A percentile compares a stretch with the other conserved stretches of the same genome.
These are phyloP conservation scores for Phymanthus crucifer DNA, from an alignment of 92 coral and sea anemone genomes.

Conservation along the genomic window DNA sequence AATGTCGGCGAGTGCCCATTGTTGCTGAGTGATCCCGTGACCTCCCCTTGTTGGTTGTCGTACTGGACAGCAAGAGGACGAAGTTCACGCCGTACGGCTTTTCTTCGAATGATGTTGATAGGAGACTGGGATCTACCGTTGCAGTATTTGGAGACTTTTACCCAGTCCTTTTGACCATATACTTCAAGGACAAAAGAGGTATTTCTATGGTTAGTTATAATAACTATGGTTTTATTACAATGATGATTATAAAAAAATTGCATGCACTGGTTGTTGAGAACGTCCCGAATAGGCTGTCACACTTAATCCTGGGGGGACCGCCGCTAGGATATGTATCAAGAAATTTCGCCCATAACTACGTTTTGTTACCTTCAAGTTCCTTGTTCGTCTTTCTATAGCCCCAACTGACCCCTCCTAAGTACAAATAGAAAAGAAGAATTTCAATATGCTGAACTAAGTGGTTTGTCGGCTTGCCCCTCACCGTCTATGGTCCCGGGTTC, in stretches of 20 bases:
- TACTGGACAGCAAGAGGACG: background rate
- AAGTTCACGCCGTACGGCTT: background rate
- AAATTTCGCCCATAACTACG: no score
- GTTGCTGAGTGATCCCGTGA: slow-evolving; percentile 45
- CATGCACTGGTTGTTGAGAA: no score
- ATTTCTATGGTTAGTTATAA: background rate
- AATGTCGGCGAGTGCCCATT: slow-evolving; percentile 69
- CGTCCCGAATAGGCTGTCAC: background rate
- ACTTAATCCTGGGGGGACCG: no score
- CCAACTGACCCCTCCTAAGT: background rate
- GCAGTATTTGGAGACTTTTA: slow-evolving; percentile 39
- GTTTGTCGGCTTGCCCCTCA: no score
- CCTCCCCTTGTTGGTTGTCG: background rate
- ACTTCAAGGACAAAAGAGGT: slow-evolving; percentile 14
- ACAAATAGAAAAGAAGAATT: no score
- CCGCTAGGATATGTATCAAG: no score
- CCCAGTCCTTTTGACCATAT: slow-evolving; percentile 71
- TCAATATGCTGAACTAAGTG: no score
- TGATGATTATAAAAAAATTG: no score
- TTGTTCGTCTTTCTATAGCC: slow-evolving; percentile 7
- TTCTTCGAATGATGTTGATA: slow-evolving; percentile 40
- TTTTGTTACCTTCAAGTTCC: background rate
- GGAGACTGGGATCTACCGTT: slow-evolving; percentile 62
- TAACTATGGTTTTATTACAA: no score
- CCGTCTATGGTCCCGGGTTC: no score